Conservation (phyloP, 1,140 invertebrate species). For the Megathymus violae region DNA sequence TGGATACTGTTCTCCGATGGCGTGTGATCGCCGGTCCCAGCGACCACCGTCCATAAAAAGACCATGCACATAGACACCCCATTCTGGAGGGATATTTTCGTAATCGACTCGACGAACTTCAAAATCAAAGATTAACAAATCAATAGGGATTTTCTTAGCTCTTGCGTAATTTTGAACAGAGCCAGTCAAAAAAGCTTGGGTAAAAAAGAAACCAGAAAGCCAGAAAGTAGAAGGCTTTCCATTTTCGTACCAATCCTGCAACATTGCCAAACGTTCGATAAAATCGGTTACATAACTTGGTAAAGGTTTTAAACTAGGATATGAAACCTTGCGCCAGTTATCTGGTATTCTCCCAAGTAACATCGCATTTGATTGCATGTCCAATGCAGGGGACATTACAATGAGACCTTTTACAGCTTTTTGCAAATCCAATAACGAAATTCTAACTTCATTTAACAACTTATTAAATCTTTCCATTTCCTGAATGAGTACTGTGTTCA, state of each 20-base stretch:
- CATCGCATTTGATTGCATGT: constrained; percentile 88
- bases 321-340: constrained; percentile 92
- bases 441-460: constrained; percentile 86
- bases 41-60: constrained; percentile 93
- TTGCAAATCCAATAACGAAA: constrained; percentile 88
- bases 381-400: constrained; percentile 93
- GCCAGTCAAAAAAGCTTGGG: constrained; percentile 96
- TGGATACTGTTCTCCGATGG: constrained; percentile 90
- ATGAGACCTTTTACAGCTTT: constrained; percentile 94
- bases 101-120: constrained; percentile 85
- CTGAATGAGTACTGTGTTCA: constrained; percentile 97
- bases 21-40: constrained; percentile 87
- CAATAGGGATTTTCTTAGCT: constrained; percentile 94
- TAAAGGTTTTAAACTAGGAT: constrained; percentile 95
- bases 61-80: constrained; percentile 93
- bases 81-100: constrained; percentile 83
- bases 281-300: constrained; percentile 94
- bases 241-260: constrained; percentile 90
- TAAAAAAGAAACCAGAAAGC: constrained; percentile 97
- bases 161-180: constrained; percentile 96
- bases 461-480: constrained; percentile 96
- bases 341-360: constrained; percentile 89
- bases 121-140: constrained; percentile 93
- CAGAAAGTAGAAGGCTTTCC: constrained; percentile 94
- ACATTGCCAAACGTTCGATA: constrained; percentile 90